These are phyloP conservation scores for Rhizoglyphus robini DNA, from an alignment of 1,140 invertebrate species.

Conservation along the genomic window DNA sequence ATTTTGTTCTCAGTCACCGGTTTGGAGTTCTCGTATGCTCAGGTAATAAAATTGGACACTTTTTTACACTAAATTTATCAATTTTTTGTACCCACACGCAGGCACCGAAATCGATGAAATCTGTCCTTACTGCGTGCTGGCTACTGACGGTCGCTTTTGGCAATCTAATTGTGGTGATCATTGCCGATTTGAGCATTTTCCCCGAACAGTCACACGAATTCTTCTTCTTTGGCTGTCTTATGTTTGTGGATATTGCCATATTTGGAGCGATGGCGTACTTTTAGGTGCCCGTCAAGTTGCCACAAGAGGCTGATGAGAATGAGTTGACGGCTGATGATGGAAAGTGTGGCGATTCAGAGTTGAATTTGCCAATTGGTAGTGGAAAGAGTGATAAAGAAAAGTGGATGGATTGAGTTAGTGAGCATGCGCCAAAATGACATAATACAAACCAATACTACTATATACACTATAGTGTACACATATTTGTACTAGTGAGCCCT, in stretches of 20 bases:
- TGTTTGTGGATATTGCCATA: slow-evolving; percentile 75
- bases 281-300: slow-evolving; percentile 31
- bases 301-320: too few species aligned
- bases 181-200: slow-evolving; percentile 55
- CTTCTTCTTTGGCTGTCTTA: slow-evolving; percentile 72
- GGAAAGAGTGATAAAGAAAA: too few species aligned
- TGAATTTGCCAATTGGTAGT: too few species aligned
- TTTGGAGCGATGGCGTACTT: slow-evolving; percentile 56
- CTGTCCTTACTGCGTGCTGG: slow-evolving; percentile 75
- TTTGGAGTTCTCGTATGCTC: slow-evolving; percentile 72
- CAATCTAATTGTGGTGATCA: slow-evolving; percentile 73
- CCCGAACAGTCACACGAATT: slow-evolving; percentile 52
- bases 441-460: too few species aligned
- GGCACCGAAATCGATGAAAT: slow-evolving; percentile 81
- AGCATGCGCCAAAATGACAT: too few species aligned
- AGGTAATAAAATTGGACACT: not conserved
- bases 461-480: too few species aligned
- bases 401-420: too few species aligned
- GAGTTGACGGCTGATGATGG: too few species aligned
- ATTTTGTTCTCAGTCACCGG: slow-evolving; percentile 82
- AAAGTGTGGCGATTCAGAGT: too few species aligned
- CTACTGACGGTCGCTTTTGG: slow-evolving; percentile 76
- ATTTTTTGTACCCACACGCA: slow-evolving; percentile 29
- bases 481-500: too few species aligned
- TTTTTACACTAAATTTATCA: not conserved